A percentile compares a stretch with the other conserved stretches of the same genome.
These are phyloP conservation scores for Zapornia atra DNA, from an alignment of 2,113 vertebrate genomes.

Conservation along the genomic window DNA sequence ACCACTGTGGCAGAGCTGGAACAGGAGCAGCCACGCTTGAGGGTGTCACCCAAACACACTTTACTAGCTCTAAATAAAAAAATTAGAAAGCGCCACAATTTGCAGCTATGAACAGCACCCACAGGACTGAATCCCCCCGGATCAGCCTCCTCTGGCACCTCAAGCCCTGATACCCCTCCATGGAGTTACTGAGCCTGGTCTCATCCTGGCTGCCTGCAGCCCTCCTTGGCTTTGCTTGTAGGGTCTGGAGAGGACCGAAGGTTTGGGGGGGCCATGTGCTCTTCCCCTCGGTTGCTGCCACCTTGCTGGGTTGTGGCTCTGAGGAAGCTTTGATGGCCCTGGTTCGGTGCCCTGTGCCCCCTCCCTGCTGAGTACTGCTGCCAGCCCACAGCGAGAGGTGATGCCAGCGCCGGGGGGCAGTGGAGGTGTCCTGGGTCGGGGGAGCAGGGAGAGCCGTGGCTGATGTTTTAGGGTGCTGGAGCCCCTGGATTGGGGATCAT, in stretches of 20 bases:
- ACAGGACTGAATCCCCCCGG: fast-evolving
- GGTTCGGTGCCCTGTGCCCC: background rate
- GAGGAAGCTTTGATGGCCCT: background rate
- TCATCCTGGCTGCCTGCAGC: background rate
- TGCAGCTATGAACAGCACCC: background rate
- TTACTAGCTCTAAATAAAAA: background rate
- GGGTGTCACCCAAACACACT: background rate
- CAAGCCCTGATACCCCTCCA: fast-evolving
- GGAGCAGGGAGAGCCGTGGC: background rate
- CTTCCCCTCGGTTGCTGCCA: background rate
- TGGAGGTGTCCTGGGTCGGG: background rate
- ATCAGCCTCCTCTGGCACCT: background rate
- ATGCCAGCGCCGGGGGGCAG: background rate
- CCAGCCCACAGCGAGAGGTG: background rate
- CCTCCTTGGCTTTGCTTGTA: background rate
- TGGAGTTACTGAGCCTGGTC: fast-evolving
- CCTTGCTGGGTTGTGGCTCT: fast-evolving
- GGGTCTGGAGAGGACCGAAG: background rate
- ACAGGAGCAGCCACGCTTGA: fast-evolving
- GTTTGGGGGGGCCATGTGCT: background rate
- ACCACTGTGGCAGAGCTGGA: fast-evolving
- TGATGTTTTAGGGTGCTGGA: background rate
- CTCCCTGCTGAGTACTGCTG: fast-evolving
- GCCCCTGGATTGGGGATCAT: background rate
- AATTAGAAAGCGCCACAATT: background rate